Evolutionary conservation across 2,888 invertebrate genomes (phyloP), one percentile per base, ranked within the genome.

Genomic region (Latrodectus hesperus): DNA sequence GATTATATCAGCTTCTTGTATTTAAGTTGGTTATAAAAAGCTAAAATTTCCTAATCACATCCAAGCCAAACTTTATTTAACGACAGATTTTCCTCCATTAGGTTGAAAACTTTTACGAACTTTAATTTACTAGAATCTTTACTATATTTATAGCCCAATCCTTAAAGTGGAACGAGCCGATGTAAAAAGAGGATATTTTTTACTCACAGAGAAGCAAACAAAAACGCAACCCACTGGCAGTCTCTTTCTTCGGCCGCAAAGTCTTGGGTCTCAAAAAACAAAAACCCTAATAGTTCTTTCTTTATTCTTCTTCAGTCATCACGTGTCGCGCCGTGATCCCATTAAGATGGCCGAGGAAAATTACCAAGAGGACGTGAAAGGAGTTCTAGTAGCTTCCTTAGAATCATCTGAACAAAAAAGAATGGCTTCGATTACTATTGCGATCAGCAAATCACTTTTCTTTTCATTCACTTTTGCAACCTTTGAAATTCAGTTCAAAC

Each of bases 301-400:
- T 81, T 55, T 70, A 49, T 70, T 70, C 52, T 68, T 55, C 38
- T 72, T 60, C 49, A 26, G 11, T 53, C 64, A 52, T 60, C 71
- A 76, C 76, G 83, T 77, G 76, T 65, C 76, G 71, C 70, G 76
- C 52, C 71, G 83, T 83, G 83, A 71, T 83, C 76, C 83, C 83
- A 83, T 77, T 83, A 72, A 83, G 83, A 52, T 9, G 49, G 22
- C 53, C 68, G 17, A 51, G 65, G 83, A 83, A 83, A 83, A 76
- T 83, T 70, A 64, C 76, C 71, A 5, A 14, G 52, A 60, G 60
- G 76, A 83, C 83, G 71, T 76, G 71, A 71, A 65, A 74, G 74
- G 67, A 49, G 38, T 55, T 17, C 1, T 17, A 14, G 10, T 22
- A 9, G 75, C n/a, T 14, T 60, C 22, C 52, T 52, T 52, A 10